These are phyloP conservation scores for Pygmarrhopalites habei DNA, from an alignment of 1,140 invertebrate species.

Conservation along the genomic window DNA sequence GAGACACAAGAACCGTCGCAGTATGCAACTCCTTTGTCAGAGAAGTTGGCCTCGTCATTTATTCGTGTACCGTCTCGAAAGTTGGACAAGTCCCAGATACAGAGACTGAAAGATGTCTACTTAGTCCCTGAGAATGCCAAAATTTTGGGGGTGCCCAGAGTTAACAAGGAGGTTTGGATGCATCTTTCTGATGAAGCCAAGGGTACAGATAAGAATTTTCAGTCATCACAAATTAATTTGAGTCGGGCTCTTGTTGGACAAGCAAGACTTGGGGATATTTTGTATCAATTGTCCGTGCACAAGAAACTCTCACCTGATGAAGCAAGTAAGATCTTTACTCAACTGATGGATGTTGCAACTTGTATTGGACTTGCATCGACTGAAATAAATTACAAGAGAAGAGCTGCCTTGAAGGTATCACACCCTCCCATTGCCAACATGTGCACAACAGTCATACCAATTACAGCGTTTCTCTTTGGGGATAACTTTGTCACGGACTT, in stretches of 20 bases:
- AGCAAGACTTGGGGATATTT: conserved; percentile 6
- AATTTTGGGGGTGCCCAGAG: conserved; percentile 3
- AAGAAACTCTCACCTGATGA: conserved; percentile 1
- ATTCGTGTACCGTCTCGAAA: no score
- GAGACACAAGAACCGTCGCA: no score
- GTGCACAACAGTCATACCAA: background rate
- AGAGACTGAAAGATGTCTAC: no score
- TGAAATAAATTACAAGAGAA: conserved; percentile 1
- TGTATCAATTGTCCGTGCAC: background rate
- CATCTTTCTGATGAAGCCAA: background rate
- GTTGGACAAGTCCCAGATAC: no score
- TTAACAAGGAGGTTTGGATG: conserved; percentile 20
- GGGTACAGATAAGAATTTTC: background rate
- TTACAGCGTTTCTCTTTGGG: conserved; percentile 19
- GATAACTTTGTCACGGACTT: conserved; percentile 15
- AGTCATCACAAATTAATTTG: background rate
- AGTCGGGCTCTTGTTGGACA: background rate
- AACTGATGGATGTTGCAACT: conserved; percentile 3
- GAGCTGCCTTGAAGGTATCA: conserved; percentile 1
- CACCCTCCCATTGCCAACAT: conserved; percentile 1
- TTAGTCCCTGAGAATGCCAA: conserved; percentile 16
- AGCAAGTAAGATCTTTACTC: background rate
- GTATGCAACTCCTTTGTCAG: no score
- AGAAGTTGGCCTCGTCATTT: no score
- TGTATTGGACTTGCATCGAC: background rate